Base-by-base conservation (phyloP, 2,113 vertebrate species). In the Aythya baeri region DNA sequence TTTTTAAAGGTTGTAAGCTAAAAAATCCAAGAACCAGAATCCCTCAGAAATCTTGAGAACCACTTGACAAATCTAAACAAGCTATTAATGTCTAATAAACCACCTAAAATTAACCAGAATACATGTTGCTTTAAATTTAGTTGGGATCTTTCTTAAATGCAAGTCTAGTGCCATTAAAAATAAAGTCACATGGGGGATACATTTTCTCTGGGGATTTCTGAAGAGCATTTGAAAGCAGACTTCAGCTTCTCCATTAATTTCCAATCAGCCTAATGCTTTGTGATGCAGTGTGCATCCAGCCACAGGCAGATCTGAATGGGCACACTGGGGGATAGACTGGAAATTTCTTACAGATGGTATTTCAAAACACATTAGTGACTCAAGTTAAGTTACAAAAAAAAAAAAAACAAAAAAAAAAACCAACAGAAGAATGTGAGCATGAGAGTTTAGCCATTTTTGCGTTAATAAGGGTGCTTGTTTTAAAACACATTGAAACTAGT, bases 261-360 rank as follows among this genome's bases (percentile, higher is more conserved):
- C 71, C 84, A 89, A 85, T 92, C 94, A 95, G 77, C 36, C 82
- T 95, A 94, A 93, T 96, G 92, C 92, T 95, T 97, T 95, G 80
- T 95, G 95, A 95, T 94, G 92, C 94, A 86, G 83, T 80, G 23
- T 86, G 93, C 92, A 68, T 78, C 65, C 86, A 95, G 96, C 88
- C 94, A 85, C 61, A 27, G 96, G 96, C 94, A 80, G 78, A 89
- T 89, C 89, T 20, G 44, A 66, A 50, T 46, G 44, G 94, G 88
- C 86, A 63, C 96, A 89, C 95, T 46, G 32, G 89, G 94, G 95
- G 88, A 92, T 83, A 92, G 77, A 90, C 75, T 85, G 91, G 93
- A 92, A 94, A 93, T 93, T 91, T 95, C 94, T 95, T 93, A 86
- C 94, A 94, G 96, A 93, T 94, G 95, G 89, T 83, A 76, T 94